These are phyloP conservation scores for Todus mexicanus DNA, from an alignment of 2,797 vertebrate species.

Conservation along the genomic window DNA sequence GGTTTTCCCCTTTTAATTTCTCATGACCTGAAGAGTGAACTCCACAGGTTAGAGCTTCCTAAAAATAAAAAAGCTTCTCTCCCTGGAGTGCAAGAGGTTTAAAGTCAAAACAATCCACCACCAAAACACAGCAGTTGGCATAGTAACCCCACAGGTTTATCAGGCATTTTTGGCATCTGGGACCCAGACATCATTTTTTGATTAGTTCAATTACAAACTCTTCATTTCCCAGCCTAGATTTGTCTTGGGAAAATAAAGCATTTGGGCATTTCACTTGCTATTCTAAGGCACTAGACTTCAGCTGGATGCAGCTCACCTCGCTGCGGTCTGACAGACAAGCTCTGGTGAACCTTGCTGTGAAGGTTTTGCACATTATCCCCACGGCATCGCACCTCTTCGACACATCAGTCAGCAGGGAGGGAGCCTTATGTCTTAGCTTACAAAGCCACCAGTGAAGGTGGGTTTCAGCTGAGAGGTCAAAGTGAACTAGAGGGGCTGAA, in stretches of 20 bases:
- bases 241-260: not conserved
- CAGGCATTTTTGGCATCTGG: not conserved
- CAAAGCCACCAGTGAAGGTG: not conserved
- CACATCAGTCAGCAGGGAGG: not conserved
- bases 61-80: not conserved
- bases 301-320: not conserved
- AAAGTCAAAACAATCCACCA: not conserved
- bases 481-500: not conserved
- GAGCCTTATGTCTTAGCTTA: not conserved
- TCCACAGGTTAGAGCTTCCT: not conserved
- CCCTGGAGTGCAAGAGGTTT: not conserved
- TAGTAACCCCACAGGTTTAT: not conserved
- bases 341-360: not conserved
- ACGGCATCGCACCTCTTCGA: not conserved
- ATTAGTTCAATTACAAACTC: not conserved
- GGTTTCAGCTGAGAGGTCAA: not conserved
- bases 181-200: not conserved
- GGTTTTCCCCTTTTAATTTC: not conserved
- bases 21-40: not conserved
- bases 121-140: not conserved
- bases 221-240: not conserved
- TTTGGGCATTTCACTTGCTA: not conserved
- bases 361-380: not conserved
- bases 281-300: not conserved
- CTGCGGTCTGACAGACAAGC: not conserved